phyloP scores from a whole-genome alignment of 2,888 invertebrate genomes.

The Calameuta filiformis region DNA sequence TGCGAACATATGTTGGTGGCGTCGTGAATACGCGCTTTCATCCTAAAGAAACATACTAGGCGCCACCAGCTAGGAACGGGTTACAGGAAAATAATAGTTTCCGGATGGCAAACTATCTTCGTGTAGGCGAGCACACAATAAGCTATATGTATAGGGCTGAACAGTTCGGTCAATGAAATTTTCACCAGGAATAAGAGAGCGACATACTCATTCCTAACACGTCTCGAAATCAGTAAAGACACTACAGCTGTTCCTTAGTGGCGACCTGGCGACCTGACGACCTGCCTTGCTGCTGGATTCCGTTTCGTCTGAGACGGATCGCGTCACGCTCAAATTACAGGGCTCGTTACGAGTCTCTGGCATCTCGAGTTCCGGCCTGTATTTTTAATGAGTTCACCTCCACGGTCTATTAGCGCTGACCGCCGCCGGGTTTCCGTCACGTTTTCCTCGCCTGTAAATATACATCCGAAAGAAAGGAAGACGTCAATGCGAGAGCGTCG shows the following conservation, averaged over 20 bases:
- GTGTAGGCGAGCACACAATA: neutral
- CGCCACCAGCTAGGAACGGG: slow-evolving; percentile 58
- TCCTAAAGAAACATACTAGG: slow-evolving; percentile 60
- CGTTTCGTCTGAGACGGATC: slow-evolving; percentile 5
- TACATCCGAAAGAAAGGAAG: neutral
- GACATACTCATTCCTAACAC: neutral
- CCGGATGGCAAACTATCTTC: slow-evolving; percentile 25
- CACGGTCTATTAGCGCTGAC: slow-evolving; percentile 52
- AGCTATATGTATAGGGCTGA: neutral
- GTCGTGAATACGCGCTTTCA: slow-evolving; percentile 37
- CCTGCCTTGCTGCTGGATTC: neutral
- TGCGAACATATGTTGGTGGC: slow-evolving; percentile 42
- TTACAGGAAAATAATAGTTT: slow-evolving; percentile 55
- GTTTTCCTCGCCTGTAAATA: neutral
- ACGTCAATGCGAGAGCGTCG: neutral
- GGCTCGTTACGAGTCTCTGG: slow-evolving; percentile 48
- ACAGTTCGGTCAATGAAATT: neutral
- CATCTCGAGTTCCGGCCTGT: slow-evolving; percentile 47
- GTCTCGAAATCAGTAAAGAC: neutral
- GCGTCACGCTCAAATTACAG: slow-evolving; percentile 45
- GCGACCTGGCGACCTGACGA: neutral
- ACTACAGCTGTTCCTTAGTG: neutral
- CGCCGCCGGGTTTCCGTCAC: neutral
- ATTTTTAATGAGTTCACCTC: slow-evolving; percentile 53
- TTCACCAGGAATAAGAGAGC: neutral